phyloP scores from a whole-genome alignment of 2,113 vertebrate genomes.

The Boleophthalmus pectinirostris region DNA sequence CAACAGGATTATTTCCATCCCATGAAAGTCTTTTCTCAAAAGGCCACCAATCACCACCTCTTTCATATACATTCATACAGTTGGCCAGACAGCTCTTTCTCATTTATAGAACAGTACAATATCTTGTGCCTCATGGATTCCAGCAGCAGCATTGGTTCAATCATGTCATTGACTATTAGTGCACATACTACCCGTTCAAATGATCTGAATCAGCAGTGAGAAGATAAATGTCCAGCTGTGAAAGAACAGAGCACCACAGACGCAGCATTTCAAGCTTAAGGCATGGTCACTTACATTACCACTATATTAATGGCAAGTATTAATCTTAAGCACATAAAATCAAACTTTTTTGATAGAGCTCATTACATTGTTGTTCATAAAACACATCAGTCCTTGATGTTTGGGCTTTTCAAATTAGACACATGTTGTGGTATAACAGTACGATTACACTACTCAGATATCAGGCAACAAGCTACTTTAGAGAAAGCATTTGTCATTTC shows the following conservation, averaged over 20 bases:
- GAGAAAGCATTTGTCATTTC: neutral
- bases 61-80: constrained; percentile 37
- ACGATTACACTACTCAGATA: constrained; percentile 3
- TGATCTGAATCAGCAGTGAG: constrained; percentile 44
- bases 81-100: constrained; percentile 34
- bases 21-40: constrained; percentile 57
- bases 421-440: neutral
- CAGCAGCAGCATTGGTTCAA: constrained; percentile 57
- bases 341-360: constrained; percentile 5
- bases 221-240: constrained; percentile 44
- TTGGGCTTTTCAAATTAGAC: neutral
- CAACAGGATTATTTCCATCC: constrained; percentile 66
- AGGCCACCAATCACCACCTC: constrained; percentile 57
- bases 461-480: constrained; percentile 11
- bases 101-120: constrained; percentile 51
- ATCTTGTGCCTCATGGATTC: constrained; percentile 59
- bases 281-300: constrained; percentile 54
- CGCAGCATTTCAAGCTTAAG: constrained; percentile 58
- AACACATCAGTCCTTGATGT: neutral
- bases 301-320: constrained; percentile 19
- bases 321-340: constrained; percentile 17
- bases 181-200: constrained; percentile 47
- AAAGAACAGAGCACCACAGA: constrained; percentile 48
- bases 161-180: constrained; percentile 34
- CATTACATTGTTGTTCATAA: neutral